Percentiles rank a stretch among this genome's conserved stretches.
Conservation (phyloP, 37 sponge, comb jelly and placozoan species). For the Chondrosia reniformis region DNA sequence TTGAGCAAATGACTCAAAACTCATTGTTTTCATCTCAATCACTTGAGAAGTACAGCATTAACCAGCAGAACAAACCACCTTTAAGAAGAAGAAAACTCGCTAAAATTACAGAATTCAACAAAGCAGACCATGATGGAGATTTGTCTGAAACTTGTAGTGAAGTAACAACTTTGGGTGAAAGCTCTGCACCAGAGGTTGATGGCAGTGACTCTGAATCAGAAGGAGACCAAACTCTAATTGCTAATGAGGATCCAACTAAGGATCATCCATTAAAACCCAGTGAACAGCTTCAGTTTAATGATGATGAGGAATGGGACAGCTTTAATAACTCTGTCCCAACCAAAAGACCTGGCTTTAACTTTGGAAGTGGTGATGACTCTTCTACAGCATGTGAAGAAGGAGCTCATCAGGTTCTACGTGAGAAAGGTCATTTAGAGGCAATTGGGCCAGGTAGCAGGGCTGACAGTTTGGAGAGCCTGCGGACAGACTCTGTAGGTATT, state of each 20-base stretch:
- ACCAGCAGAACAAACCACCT: too few species aligned
- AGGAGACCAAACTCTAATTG: constrained; percentile 48
- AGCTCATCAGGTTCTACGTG: neutral
- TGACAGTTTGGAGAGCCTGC: constrained; percentile 2
- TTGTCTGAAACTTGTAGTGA: neutral
- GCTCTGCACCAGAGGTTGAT: neutral
- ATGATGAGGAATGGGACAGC: constrained; percentile 82
- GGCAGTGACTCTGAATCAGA: neutral
- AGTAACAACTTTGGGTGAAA: neutral
- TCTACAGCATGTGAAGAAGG: neutral
- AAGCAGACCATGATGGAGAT: neutral
- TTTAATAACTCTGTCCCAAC: constrained; percentile 20
- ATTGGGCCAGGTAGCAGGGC: constrained; percentile 4
- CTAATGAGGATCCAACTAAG: too few species aligned
- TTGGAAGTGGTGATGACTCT: neutral
- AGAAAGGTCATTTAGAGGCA: neutral
- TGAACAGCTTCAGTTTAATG: constrained; percentile 53
- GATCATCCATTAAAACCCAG: too few species aligned
- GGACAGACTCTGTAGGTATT: neutral
- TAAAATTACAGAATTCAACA: neutral
- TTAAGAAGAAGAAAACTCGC: too few species aligned
- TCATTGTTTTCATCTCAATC: constrained; percentile 55
- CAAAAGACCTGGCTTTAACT: neutral
- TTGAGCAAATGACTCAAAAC: constrained; percentile 57
- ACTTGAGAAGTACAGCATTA: neutral